Conservation (phyloP, 2,888 invertebrate species). For the Schizaphis graminum region DNA sequence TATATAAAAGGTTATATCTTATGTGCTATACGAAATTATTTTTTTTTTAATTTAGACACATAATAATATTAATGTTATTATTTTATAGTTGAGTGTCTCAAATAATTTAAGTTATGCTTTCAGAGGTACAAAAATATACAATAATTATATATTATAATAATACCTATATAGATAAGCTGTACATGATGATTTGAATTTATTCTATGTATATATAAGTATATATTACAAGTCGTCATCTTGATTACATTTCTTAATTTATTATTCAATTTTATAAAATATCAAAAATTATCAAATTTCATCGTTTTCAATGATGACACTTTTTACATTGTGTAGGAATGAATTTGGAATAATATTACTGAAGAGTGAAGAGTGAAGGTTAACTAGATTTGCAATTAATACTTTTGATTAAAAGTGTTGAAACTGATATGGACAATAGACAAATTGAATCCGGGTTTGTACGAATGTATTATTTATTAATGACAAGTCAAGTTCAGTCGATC, state of each 20-base stretch:
- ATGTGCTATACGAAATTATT: background rate
- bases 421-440: slow-evolving; percentile 34
- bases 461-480: slow-evolving; percentile 43
- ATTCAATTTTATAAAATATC: background rate
- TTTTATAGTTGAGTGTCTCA: background rate
- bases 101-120: background rate
- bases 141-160: background rate
- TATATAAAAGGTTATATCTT: background rate
- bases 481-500: slow-evolving; percentile 27
- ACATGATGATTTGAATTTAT: background rate
- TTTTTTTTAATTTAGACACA: background rate
- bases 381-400: slow-evolving; percentile 17
- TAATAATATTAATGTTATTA: background rate
- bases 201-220: background rate
- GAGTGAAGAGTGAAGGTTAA: slow-evolving; percentile 11
- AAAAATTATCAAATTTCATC: background rate
- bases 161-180: background rate
- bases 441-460: background rate
- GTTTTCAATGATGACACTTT: background rate
- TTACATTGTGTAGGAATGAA: background rate
- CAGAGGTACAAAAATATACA: background rate
- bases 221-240: background rate
- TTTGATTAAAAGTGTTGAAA: slow-evolving; percentile 17
- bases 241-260: background rate
- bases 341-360: background rate